Conservation (phyloP, 64 coral and sea anemone genomes). For the Trachythela sp. region DNA sequence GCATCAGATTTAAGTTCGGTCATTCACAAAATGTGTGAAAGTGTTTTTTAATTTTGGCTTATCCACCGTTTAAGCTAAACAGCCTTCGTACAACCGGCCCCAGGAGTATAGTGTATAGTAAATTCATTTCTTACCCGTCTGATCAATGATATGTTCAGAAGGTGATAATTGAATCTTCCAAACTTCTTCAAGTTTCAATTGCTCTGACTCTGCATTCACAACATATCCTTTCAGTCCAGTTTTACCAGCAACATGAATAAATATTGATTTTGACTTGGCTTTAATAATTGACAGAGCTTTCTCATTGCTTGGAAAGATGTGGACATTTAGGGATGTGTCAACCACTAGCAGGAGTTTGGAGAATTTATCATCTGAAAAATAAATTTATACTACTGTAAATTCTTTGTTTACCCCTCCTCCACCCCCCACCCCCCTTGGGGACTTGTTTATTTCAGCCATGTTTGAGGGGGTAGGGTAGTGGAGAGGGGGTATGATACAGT, state of each 20-base stretch:
- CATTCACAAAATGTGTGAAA: no score
- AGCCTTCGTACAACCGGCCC: no score
- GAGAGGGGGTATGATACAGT: no score
- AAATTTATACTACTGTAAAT: neutral
- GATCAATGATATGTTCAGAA: conserved; percentile 70
- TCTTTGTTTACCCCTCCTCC: no score
- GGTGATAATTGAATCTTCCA: conserved; percentile 85
- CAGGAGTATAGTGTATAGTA: no score
- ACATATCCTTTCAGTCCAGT: conserved; percentile 68
- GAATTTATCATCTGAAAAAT: conserved; percentile 71
- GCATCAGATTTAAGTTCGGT: no score
- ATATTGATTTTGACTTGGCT: conserved; percentile 55
- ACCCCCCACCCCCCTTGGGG: no score
- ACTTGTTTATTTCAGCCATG: no score
- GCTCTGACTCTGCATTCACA: conserved; percentile 37
- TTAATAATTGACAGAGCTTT: conserved; percentile 59
- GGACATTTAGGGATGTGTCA: conserved; percentile 69
- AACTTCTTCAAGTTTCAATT: conserved; percentile 63
- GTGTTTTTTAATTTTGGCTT: no score
- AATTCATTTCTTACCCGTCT: conserved; percentile 55
- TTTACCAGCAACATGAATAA: conserved; percentile 72
- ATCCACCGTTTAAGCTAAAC: no score
- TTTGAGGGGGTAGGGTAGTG: no score
- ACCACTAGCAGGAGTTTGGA: conserved; percentile 87
- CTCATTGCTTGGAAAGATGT: conserved; percentile 73